Evolutionary conservation across 2,888 invertebrate genomes (phyloP).

Genomic region (Ennomos quercinarius): DNA sequence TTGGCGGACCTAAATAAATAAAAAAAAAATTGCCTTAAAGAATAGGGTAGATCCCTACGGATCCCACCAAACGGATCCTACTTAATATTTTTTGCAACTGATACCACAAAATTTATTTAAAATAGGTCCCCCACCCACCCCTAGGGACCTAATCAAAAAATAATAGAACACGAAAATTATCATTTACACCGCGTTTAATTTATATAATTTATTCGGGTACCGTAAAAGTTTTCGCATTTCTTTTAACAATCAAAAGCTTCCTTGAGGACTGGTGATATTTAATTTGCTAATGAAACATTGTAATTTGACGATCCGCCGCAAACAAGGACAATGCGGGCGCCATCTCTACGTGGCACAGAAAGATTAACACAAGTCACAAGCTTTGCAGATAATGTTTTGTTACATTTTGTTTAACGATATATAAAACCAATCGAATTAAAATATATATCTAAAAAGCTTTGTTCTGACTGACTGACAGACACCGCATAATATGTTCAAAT

Average conservation of each 20-base stretch:
- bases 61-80: too few species aligned
- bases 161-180: slow-evolving; percentile 2
- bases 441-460: too few species aligned
- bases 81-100: too few species aligned
- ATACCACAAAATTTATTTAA: too few species aligned
- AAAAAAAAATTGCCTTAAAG: too few species aligned
- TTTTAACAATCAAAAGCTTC: slow-evolving; percentile 14
- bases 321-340: slow-evolving; percentile 51
- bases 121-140: too few species aligned
- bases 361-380: slow-evolving; percentile 22
- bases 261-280: slow-evolving; percentile 38
- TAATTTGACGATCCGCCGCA: slow-evolving; percentile 38
- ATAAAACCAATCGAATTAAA: too few species aligned
- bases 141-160: background rate
- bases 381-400: slow-evolving; percentile 2
- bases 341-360: slow-evolving; percentile 56
- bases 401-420: background rate
- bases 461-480: too few species aligned
- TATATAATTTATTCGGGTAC: slow-evolving; percentile 9
- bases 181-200: slow-evolving; percentile 7
- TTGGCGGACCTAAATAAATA: too few species aligned
- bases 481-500: too few species aligned
- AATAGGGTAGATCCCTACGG: too few species aligned
- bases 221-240: slow-evolving; percentile 16
- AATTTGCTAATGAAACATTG: slow-evolving; percentile 51